Evolutionary conservation across 2,797 vertebrate species (phyloP).

Genomic region (Oryzias sinensis): DNA sequence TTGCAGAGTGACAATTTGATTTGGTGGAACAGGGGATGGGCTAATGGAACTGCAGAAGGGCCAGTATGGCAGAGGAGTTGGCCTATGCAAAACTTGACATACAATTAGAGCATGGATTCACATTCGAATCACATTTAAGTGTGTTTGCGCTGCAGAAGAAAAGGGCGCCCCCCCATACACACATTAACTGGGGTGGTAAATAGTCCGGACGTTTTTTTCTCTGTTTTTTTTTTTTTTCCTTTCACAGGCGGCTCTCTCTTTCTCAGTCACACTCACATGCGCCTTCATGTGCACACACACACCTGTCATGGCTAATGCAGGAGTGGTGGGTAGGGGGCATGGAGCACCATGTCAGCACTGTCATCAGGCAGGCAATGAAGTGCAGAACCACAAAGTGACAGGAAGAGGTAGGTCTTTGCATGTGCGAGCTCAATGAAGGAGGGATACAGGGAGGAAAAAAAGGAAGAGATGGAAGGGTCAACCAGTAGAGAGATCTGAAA

Average conservation of each 20-base stretch:
- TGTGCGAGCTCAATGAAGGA: background rate
- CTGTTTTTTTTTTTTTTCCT: background rate
- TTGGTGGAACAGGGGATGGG: conserved; percentile 30
- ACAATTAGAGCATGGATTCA: conserved; percentile 53
- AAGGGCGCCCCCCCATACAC: conserved; percentile 6
- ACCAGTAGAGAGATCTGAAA: conserved; percentile 16
- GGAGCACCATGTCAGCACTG: conserved; percentile 59
- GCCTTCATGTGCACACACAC: conserved; percentile 6
- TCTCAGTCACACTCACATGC: conserved; percentile 12
- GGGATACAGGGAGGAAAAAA: background rate
- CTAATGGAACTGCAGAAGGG: conserved; percentile 43
- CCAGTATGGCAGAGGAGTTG: conserved; percentile 44
- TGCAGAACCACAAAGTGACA: conserved; percentile 39
- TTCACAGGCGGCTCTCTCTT: conserved; percentile 13
- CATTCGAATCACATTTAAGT: conserved; percentile 16
- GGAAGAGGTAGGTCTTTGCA: conserved; percentile 13
- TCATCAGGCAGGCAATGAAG: conserved; percentile 52
- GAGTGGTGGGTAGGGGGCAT: conserved; percentile 39
- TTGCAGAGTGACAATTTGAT: conserved; percentile 41
- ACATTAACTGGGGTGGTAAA: conserved; percentile 26
- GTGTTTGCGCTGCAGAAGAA: conserved; percentile 7
- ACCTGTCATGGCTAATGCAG: conserved; percentile 57
- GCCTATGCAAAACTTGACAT: conserved; percentile 52
- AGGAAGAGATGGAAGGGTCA: conserved; percentile 24
- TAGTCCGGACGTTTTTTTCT: conserved; percentile 20